phyloP scores from a whole-genome alignment of 2,888 invertebrate genomes.

The Tachina fera region DNA sequence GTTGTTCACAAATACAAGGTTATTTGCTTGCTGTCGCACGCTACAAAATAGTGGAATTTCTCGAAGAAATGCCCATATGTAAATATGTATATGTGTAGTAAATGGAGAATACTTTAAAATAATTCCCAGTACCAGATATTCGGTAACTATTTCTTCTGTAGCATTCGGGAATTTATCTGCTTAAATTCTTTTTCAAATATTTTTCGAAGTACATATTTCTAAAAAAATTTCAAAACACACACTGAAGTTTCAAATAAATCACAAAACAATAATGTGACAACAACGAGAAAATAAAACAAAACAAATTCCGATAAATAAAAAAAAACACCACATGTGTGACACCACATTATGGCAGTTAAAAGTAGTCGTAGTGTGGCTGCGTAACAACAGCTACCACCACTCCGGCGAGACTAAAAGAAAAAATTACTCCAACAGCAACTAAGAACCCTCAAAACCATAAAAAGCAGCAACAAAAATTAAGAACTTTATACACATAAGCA shows the following conservation, averaged over 20 bases:
- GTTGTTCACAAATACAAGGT: too few relatives aligned
- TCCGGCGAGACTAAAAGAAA: conserved; percentile 20
- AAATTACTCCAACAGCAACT: conserved; percentile 36
- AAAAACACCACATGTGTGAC: conserved; percentile 61
- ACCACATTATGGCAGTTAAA: conserved; percentile 12
- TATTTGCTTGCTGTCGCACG: too few relatives aligned
- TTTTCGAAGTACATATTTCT: not conserved
- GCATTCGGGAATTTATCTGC: not conserved
- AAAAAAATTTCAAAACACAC: not conserved
- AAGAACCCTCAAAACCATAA: not conserved
- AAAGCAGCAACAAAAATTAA: conserved; percentile 17
- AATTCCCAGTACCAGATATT: too few relatives aligned
- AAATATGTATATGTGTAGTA: too few relatives aligned
- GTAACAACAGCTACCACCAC: conserved; percentile 44
- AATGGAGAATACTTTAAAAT: too few relatives aligned
- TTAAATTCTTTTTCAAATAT: not conserved
- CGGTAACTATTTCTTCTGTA: too few relatives aligned
- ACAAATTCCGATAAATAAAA: conserved; percentile 26
- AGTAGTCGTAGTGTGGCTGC: conserved; percentile 35
- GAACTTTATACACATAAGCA: not conserved
- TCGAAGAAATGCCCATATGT: too few relatives aligned
- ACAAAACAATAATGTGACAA: conserved; percentile 6
- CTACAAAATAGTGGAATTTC: too few relatives aligned
- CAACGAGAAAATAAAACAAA: not conserved
- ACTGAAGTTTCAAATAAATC: conserved; percentile 26